Evolutionary conservation across 2,113 vertebrate genomes (phyloP).

Genomic region (Poecile atricapillus): DNA sequence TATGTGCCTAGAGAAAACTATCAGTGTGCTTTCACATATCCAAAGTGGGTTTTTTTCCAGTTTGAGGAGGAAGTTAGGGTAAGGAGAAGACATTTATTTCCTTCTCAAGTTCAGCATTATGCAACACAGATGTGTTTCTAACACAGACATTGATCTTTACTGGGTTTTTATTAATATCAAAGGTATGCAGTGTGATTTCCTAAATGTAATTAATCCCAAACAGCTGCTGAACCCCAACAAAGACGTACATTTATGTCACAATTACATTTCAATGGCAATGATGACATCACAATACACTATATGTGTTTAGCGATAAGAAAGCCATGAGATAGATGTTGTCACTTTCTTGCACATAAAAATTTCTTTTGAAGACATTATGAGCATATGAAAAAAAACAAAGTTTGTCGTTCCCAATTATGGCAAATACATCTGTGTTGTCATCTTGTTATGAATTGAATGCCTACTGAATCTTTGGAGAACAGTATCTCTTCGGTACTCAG

Average conservation of each 20-base stretch:
- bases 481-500: not conserved
- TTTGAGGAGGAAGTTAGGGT: not conserved
- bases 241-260: not conserved
- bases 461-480: not conserved
- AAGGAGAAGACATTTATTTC: not conserved
- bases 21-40: not conserved
- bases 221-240: not conserved
- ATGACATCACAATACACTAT: not conserved
- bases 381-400: not conserved
- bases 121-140: not conserved
- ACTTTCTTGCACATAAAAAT: not conserved
- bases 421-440: not conserved
- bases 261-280: not conserved
- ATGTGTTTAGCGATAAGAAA: not conserved
- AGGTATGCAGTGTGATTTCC: not conserved
- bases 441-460: not conserved
- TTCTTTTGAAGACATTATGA: not conserved
- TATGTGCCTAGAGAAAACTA: not conserved
- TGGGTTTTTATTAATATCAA: not conserved
- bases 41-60: not conserved
- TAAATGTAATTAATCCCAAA: not conserved
- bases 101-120: not conserved
- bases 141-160: not conserved
- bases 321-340: not conserved
- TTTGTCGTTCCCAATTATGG: not conserved